Evolutionary conservation across 2,888 invertebrate species (phyloP), one percentile per base, ranked within the genome.

Genomic region (Thumatha senex): DNA sequence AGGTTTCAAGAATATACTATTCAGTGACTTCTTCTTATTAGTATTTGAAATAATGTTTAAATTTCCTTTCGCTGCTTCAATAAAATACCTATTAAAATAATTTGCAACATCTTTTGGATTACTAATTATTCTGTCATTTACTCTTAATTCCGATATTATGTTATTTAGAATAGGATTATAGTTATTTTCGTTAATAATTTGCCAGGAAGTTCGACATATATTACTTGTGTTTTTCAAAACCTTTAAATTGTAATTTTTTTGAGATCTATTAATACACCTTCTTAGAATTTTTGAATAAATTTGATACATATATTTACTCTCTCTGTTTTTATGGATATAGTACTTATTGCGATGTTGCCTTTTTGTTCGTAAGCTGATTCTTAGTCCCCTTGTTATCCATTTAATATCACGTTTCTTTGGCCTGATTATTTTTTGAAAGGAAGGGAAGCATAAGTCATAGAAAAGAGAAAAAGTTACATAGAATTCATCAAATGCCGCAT

Each of bases 251-350:
- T 38, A 38, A 11, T 12, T 12, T 38, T 38, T 38, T 18, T 38
- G 38, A 1, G 38, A 38, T 10, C 4, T 38, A 18, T 38, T 9
- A 15, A 46, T 46, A 46, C 38, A 35, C 10, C 31, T 36, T 40
- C 46, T 8, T 38, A 46, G 18, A 13, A 46, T 30, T 42, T 39
- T 39, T 24, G 39, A 39, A 39, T 39, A 39, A n/a, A 11, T 10
- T 1, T 24, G 11, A 39, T 8, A 39, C 7, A 18, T 39, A 39
- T 7, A 15, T 39, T 39, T 38, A 39, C n/a, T 18, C n/a, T 39
- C 39, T 39, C n/a, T 39, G n/a, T 14, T 39, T 39, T n/a, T 39
- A 18, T 39, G 11, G 11, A 11, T 39, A 18, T 24, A 39, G 24
- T 11, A 39, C 10, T n/a, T 18, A 11, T 15, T 1, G 7, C 39